A percentile compares a stretch with the other conserved stretches of the same genome.
Evolutionary conservation across 2,113 vertebrate genomes (phyloP).

Genomic region (Lepisosteus oculatus): DNA sequence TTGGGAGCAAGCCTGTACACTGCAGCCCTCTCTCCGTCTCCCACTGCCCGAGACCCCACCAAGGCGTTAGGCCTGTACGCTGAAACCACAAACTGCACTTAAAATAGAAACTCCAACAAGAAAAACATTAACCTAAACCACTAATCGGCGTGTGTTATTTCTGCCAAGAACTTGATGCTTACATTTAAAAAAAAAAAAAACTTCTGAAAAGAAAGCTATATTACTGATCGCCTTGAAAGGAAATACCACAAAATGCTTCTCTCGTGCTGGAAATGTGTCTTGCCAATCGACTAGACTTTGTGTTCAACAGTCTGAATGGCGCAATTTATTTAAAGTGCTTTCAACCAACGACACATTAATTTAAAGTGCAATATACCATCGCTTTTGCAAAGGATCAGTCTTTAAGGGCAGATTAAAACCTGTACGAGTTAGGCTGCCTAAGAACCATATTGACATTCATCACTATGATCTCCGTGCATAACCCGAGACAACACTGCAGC

Average conservation of each 20-base stretch:
- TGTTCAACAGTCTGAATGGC: too few species aligned
- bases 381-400: too few species aligned
- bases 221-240: constrained; percentile 13
- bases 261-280: constrained; percentile 45
- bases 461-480: too few species aligned
- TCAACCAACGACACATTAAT: too few species aligned
- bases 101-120: constrained; percentile 44
- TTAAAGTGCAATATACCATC: too few species aligned
- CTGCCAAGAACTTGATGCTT: constrained; percentile 17
- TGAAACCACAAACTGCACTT: constrained; percentile 33
- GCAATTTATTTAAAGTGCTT: too few species aligned
- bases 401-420: too few species aligned
- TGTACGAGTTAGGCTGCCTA: too few species aligned
- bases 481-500: too few species aligned
- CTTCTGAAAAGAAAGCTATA: constrained; percentile 16
- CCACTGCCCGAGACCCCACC: constrained; percentile 20
- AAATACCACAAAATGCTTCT: constrained; percentile 24
- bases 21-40: neutral
- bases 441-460: too few species aligned
- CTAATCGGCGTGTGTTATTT: constrained; percentile 36
- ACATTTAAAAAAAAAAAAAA: constrained; percentile 25
- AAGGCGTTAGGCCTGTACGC: constrained; percentile 27
- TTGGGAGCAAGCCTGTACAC: too few species aligned
- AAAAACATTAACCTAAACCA: constrained; percentile 38
- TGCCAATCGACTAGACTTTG: constrained; percentile 37